Percentiles rank a stretch among this genome's conserved stretches.
These are phyloP conservation scores for Icerya purchasi DNA, from an alignment of 2,888 invertebrate species.

Conservation along the genomic window DNA sequence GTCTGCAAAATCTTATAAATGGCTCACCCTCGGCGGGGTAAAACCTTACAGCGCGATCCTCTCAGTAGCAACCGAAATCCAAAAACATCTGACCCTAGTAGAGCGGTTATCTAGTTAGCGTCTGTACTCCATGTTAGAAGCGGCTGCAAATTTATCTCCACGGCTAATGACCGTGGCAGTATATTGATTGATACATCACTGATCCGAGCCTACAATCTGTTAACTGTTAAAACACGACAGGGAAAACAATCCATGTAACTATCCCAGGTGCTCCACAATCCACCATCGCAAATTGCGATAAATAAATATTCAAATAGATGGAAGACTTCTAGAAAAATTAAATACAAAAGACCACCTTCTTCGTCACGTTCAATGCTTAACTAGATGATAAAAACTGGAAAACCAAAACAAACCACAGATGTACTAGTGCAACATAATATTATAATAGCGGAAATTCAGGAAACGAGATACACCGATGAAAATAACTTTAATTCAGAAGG, in stretches of 20 bases:
- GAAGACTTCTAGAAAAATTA: background rate
- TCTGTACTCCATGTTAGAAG: background rate
- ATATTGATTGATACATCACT: background rate
- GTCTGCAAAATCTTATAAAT: no score
- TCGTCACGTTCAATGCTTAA: background rate
- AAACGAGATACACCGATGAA: no score
- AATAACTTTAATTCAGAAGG: background rate
- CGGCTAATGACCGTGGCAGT: background rate
- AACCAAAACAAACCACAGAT: background rate
- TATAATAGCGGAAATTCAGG: no score
- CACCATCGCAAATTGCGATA: background rate
- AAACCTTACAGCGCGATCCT: no score
- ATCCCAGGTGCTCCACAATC: background rate
- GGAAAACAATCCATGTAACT: background rate
- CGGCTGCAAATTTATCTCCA: background rate
- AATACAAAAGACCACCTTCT: background rate
- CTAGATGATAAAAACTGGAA: background rate
- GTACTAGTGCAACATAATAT: background rate
- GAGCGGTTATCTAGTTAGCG: background rate
- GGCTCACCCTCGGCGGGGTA: no score
- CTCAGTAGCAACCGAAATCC: no score
- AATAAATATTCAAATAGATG: background rate
- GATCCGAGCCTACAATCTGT: background rate
- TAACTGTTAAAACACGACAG: background rate
- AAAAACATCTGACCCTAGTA: no score